Evolutionary conservation across 2,888 invertebrate species (phyloP).

Genomic region (Dolomedes plantarius): DNA sequence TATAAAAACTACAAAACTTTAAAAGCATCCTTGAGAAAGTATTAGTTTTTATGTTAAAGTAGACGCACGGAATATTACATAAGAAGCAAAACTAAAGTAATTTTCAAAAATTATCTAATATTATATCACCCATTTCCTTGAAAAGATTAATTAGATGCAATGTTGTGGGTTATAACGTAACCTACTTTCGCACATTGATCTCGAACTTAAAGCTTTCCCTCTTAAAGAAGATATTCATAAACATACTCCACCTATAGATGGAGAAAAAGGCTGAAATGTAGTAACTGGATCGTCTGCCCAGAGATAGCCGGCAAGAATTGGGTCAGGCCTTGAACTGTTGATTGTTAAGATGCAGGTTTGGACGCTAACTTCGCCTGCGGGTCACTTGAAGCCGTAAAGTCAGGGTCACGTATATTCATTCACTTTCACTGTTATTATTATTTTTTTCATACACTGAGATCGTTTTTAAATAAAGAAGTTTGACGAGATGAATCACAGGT

Average conservation of each 20-base stretch:
- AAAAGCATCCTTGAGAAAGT: no score
- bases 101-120: no score
- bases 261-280: not conserved
- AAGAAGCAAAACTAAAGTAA: no score
- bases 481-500: no score
- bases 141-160: not conserved
- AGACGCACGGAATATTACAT: no score
- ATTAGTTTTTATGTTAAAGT: no score
- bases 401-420: not conserved
- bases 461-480: no score
- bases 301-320: not conserved
- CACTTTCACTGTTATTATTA: not conserved
- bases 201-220: no score
- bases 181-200: not conserved
- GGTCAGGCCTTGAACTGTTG: constrained; percentile 2
- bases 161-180: not conserved
- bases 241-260: not conserved
- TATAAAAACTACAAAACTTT: no score
- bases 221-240: no score
- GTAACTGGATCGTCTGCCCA: constrained; percentile 4
- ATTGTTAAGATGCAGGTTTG: not conserved
- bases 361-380: not conserved
- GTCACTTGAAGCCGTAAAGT: not conserved
- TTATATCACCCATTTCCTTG: no score
- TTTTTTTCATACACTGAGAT: no score